Base-by-base conservation (phyloP, 1,140 invertebrate genomes). In the Onthophagus taurus region DNA sequence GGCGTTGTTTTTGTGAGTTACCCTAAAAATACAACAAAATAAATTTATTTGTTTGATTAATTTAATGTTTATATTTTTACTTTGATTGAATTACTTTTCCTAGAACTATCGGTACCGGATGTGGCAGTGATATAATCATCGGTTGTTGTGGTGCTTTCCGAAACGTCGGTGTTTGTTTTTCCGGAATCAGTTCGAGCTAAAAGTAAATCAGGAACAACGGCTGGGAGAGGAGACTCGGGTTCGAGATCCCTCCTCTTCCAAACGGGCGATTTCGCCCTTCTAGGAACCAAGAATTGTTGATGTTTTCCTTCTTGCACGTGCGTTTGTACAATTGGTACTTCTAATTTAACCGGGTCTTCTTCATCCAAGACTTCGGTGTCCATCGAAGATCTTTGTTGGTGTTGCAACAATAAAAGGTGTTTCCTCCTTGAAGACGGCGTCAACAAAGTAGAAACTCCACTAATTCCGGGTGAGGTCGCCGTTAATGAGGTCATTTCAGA, bases 41-140 rank as follows among this genome's bases (percentile, higher is more conserved):
- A 20, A 20, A 4, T 16, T n/a, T 6, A 20, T 21, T 3, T 8
- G 34, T 36, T n/a, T n/a, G n/a, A n/a, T n/a, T n/a, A n/a, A n/a
- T n/a, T n/a, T n/a, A n/a, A n/a, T n/a, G n/a, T n/a, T n/a, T n/a
- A n/a, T n/a, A n/a, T n/a, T n/a, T 6, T 33, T 51, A 49, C 51
- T 35, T 30, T 57, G 26, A 19, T 34, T 0, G 61, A 62, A 23
- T 53, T 57, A 48, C 65, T 72, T 35, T 68, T 67, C 19, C 64
- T 65, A 1, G 72, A 72, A 48, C 71, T 75, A 53, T 72, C 71
- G 13, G 71, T 74, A 44, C 49, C 83, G 20, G 85, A 87, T 63
- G 81, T 87, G 60, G 87, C 87, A 56, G 88, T 90, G 47, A 86
- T 80, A 63, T 90, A 91, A 59, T 90, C 87, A 59, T 90, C 86